Base-by-base conservation (phyloP, 1,140 invertebrate genomes). In the Microplitis demolitor region DNA sequence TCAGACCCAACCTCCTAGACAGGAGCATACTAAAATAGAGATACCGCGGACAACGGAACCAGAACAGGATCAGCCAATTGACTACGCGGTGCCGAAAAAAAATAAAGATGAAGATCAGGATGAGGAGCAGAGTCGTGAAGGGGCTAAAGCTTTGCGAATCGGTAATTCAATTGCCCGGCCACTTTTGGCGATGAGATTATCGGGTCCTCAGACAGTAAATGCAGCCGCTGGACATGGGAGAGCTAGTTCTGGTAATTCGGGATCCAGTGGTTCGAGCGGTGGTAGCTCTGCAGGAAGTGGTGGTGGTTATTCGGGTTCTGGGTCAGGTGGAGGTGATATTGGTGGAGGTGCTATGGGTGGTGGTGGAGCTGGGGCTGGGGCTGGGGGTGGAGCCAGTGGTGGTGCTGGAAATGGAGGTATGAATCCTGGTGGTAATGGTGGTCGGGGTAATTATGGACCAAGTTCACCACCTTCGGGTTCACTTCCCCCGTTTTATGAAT, bases 61-160 rank as follows among this genome's bases (percentile, higher is more conserved):
- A 0, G 88, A 89, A 77, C 86, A 87, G 86, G 94, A 95, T 60
- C 93, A 95, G 76, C 94, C 95, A 0, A 95, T 96, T 66, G 93
- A 96, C 80, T 96, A 96, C 83, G 94, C 93, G 77, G 93, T 96
- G 69, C 94, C 94, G 14, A 95, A 94, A 83, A 91, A 92, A 69
- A 89, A 91, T 73, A 90, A 91, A 24, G 90, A 92, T 74, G 90
- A 92, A 79, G 91, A 93, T 66, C 89, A 89, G 74, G 90, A 92
- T 80, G 91, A 93, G 67, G 89, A 89, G 35, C 86, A 89, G 72
- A 83, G 89, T 83, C 85, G 91, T 87, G 86, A 91, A 87, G 75
- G 88, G 84, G 85, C 89, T 85, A 82, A 89, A 87, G 85, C 87
- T 82, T 79, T 88, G 84, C 82, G 90, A 88, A 84, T 88, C 37